Evolutionary conservation across 2,888 invertebrate genomes (phyloP), one percentile per base, ranked within the genome.

Genomic region (Syrphus vitripennis): DNA sequence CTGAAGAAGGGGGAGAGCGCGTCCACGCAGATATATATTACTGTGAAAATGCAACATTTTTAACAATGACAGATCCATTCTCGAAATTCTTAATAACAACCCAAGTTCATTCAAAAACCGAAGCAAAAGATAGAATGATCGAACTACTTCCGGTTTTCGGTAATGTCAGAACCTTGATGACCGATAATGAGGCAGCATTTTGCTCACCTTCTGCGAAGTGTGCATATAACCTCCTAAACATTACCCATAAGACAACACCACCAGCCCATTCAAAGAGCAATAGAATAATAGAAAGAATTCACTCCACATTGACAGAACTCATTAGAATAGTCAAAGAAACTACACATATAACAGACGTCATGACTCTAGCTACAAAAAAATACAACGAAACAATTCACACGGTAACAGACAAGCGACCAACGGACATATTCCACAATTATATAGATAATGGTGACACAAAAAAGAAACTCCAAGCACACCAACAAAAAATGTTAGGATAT

Each of bases 171-270:
- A 55, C 53, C 29, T 29, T 55, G 29, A 55, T 55, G 29, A 55
- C 53, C 53, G 53, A 55, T n/a, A 55, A 55, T 29, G 53, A 55
- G 53, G 53, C 53, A 55, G 53, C 53, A 29, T 55, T 55, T 55
- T 55, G 53, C n/a, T n/a, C n/a, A n/a, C n/a, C n/a, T n/a, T n/a
- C n/a, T n/a, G n/a, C n/a, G n/a, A n/a, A n/a, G n/a, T 55, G 53
- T 55, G 53, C 29, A 21, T 55, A 55, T 14, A 29, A 29, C n/a
- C 53, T 55, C 29, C 53, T 55, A 55, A 21, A 21, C 53, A 55
- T 55, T 29, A 29, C 26, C 53, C 14, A 29, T n/a, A 29, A 55
- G 16, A 55, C 55, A 31, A 55, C 55, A 50, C 53, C 14, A 5
- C 48, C 21, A 24, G 24, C 50, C 2, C 24, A 50, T 9, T 50